Percentiles rank a stretch among this genome's conserved stretches.
phyloP scores from a whole-genome alignment of 2,113 vertebrate genomes.

The Phasianus colchicus region DNA sequence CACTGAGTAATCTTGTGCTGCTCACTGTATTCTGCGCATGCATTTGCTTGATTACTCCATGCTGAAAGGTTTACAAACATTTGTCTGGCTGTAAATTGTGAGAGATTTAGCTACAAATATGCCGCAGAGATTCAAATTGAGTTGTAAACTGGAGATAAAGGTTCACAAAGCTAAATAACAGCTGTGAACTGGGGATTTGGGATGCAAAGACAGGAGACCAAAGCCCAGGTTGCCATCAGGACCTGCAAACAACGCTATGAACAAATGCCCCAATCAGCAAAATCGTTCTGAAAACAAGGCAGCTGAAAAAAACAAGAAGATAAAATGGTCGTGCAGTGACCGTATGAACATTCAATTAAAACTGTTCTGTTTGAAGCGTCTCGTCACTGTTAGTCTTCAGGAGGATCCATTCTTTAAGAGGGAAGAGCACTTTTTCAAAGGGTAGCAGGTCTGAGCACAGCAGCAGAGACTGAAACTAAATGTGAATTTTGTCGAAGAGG shows the following conservation, averaged over 20 bases:
- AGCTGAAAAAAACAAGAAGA: accelerated
- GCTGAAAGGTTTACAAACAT: accelerated
- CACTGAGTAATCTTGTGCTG: accelerated
- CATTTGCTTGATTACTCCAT: accelerated
- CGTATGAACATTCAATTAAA: accelerated
- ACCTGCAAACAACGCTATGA: background rate
- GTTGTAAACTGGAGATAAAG: accelerated
- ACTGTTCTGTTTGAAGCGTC: accelerated
- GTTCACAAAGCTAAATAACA: background rate
- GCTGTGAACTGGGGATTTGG: background rate
- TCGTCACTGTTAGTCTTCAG: accelerated
- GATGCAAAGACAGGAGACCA: accelerated
- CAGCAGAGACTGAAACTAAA: slow-evolving; percentile 14
- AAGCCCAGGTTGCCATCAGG: background rate
- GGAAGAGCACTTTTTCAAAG: background rate
- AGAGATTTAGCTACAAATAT: background rate
- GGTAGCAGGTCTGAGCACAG: background rate
- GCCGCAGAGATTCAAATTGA: background rate
- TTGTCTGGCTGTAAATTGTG: accelerated
- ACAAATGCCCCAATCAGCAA: background rate
- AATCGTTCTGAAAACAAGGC: accelerated
- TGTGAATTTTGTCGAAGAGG: slow-evolving; percentile 42
- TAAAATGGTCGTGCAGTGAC: accelerated
- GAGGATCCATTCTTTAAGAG: background rate
- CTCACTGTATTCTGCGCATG: accelerated